A percentile compares a stretch with the other conserved stretches of the same genome.
These are phyloP conservation scores for Muricea muricata DNA, from an alignment of 92 coral and sea anemone genomes.

Conservation along the genomic window DNA sequence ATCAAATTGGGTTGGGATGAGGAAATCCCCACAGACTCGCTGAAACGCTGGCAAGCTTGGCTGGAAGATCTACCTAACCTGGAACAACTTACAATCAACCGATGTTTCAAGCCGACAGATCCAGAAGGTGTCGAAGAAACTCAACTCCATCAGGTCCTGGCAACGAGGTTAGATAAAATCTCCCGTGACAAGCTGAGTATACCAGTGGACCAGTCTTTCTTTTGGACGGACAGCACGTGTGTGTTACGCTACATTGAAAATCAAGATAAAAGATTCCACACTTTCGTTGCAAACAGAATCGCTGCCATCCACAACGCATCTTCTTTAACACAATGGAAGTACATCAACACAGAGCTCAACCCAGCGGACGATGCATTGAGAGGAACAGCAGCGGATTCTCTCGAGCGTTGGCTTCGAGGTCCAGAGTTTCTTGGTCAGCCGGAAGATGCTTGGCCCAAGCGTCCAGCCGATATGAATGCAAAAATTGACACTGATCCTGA, in stretches of 20 bases:
- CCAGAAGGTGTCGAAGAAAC: no score
- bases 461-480: conserved; percentile 36
- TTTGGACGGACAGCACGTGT: conserved; percentile 51
- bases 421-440: conserved; percentile 54
- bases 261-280: conserved; percentile 41
- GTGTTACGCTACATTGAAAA: conserved; percentile 35
- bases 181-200: conserved; percentile 30
- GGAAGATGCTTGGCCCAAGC: conserved; percentile 64
- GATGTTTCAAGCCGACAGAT: conserved; percentile 28
- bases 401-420: conserved; percentile 60
- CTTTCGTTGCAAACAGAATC: conserved; percentile 59
- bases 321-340: conserved; percentile 61
- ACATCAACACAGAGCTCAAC: conserved; percentile 63
- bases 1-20: conserved; percentile 63
- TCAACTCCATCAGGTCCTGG: no score
- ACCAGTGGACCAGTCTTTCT: conserved; percentile 36
- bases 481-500: no score
- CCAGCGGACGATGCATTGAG: conserved; percentile 81
- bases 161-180: conserved; percentile 56
- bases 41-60: conserved; percentile 60
- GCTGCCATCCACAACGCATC: conserved; percentile 65
- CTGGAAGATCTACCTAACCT: conserved; percentile 33
- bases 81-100: conserved; percentile 40
- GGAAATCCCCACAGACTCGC: conserved; percentile 41
- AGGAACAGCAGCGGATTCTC: conserved; percentile 47